Conservation (phyloP, 2,797 vertebrate species). For the Euphonia xanthogaster region DNA sequence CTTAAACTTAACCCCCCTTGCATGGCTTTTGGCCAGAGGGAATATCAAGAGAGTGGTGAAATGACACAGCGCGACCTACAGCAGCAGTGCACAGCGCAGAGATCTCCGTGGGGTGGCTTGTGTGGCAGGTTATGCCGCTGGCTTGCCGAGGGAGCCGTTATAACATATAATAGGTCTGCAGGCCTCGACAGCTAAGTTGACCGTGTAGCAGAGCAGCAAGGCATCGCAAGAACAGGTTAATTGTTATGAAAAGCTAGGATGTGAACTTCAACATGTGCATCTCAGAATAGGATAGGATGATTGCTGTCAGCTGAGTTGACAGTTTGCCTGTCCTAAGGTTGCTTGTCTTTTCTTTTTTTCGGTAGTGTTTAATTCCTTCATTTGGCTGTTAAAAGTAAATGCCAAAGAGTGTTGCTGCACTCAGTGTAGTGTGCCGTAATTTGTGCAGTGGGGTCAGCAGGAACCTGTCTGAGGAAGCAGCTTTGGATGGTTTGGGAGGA, state of each 20-base stretch:
- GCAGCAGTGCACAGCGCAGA: neutral
- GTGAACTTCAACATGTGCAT: neutral
- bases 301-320: neutral
- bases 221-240: neutral
- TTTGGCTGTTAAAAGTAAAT: neutral
- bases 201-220: neutral
- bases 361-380: neutral
- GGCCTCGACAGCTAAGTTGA: neutral
- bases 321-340: neutral
- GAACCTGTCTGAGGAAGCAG: neutral
- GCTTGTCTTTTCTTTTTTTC: neutral
- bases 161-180: accelerated
- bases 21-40: neutral
- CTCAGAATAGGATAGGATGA: neutral
- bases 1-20: neutral
- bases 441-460: neutral
- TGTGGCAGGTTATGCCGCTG: neutral
- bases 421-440: neutral
- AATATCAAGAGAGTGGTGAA: neutral
- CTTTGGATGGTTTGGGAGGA: neutral
- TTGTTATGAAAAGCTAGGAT: neutral
- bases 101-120: neutral
- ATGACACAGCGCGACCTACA: neutral
- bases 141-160: neutral
- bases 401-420: neutral